These are phyloP conservation scores for Dasysyrphus tricinctus DNA, from an alignment of 2,888 invertebrate genomes.

Conservation along the genomic window DNA sequence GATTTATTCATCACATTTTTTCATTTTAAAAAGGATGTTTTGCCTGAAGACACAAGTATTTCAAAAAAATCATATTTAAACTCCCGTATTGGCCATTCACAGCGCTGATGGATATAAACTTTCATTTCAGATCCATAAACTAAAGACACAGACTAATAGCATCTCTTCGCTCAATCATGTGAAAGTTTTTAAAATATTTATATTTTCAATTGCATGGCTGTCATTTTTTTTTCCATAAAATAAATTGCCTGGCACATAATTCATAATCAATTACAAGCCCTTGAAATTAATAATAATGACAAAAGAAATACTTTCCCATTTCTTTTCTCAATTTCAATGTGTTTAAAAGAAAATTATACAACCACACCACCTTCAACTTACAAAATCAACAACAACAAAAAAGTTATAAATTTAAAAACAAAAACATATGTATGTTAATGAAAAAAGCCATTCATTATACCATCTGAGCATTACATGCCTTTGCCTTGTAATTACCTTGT, in stretches of 20 bases:
- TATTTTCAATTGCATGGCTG: slow-evolving; percentile 36
- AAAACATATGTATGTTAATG: slow-evolving; percentile 26
- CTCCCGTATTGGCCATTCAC: too few species aligned
- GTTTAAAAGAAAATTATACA: slow-evolving; percentile 45
- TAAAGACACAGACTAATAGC: slow-evolving; percentile 39
- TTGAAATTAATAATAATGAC: slow-evolving; percentile 19
- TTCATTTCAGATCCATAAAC: not conserved
- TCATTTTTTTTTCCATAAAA: slow-evolving; percentile 24
- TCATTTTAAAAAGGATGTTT: too few species aligned
- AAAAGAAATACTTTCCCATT: slow-evolving; percentile 37
- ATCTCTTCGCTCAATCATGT: slow-evolving; percentile 27
- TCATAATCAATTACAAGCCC: slow-evolving; percentile 46
- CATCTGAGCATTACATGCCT: slow-evolving; percentile 39
- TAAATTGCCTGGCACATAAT: slow-evolving; percentile 50
- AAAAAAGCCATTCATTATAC: slow-evolving; percentile 47
- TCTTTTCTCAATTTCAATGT: slow-evolving; percentile 32
- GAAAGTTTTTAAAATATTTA: slow-evolving; percentile 51
- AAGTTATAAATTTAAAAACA: not conserved
- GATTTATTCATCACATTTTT: too few species aligned
- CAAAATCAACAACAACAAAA: slow-evolving; percentile 6
- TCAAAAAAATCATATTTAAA: too few species aligned
- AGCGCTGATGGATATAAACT: not conserved
- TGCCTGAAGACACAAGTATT: too few species aligned
- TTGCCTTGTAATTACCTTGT: slow-evolving; percentile 63
- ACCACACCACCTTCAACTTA: slow-evolving; percentile 37